Base-by-base conservation (phyloP, 2,113 vertebrate genomes). In the Muscicapa adusta region DNA sequence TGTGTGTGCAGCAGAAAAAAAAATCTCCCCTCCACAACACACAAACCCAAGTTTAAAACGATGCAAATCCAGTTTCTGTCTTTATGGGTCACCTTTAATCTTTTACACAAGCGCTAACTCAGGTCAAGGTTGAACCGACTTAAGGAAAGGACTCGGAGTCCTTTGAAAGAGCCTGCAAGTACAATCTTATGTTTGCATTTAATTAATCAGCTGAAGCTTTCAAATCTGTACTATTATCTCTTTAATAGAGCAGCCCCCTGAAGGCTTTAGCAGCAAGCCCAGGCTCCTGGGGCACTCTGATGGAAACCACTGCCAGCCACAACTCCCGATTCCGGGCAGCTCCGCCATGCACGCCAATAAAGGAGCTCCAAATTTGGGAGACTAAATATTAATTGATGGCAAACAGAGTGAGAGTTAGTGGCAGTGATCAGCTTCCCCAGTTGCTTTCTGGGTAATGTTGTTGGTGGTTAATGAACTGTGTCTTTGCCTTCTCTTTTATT, bases 151-250 rank as follows among this genome's bases (percentile, higher is more conserved):
- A 94, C 61, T 75, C 20, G 0, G 36, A 94, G 84, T 87, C 80
- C 81, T 96, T 76, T 92, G 90, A 90, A 95, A 77, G 57, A 34
- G 68, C 61, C 79, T 48, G 45, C 0, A 1, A 94, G 76, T 53
- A 85, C 79, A 81, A 83, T 84, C 91, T 86, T 56, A 65, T 94
- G 91, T 94, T 93, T 96, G 93, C 93, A 96, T 95, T 97, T 95
- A 95, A 96, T 94, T 94, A 96, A 95, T 92, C 93, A 88, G 76
- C 79, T 9, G 36, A 88, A 94, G 93, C 93, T 94, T 88, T 93
- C 82, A 70, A 81, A 96, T 95, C 96, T 95, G 15, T 7, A 42
- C 63, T 91, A 95, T 96, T 95, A 96, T 88, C 93, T 96, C 93
- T 80, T 77, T 94, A 95, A 83, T 88, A 93, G 90, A 80, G 26